These are phyloP conservation scores for Anolis apletophallus DNA, from an alignment of 2,797 vertebrate genomes.

Conservation along the genomic window DNA sequence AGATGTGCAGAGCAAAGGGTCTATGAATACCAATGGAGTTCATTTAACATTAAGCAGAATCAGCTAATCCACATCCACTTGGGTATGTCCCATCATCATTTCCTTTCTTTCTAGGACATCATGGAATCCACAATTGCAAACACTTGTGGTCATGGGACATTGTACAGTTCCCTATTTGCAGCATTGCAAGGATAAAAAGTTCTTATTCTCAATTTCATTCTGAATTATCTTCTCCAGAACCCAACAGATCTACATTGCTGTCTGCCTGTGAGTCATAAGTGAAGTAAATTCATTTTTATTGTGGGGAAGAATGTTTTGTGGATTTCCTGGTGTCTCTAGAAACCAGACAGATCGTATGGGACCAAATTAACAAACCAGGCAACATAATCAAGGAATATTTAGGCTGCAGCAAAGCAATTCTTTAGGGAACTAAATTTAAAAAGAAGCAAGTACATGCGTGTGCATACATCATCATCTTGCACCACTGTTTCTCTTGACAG, in stretches of 20 bases:
- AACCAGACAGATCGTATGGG: background rate
- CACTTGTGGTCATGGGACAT: background rate
- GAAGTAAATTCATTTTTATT: background rate
- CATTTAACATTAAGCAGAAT: background rate
- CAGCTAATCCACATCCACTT: no score
- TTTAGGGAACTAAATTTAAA: background rate
- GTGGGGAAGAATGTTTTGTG: background rate
- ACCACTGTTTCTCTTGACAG: background rate
- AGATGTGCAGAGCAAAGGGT: no score
- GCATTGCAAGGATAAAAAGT: background rate
- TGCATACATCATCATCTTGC: slow-evolving; percentile 9
- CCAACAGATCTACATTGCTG: background rate
- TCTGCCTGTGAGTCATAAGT: background rate
- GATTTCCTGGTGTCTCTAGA: background rate
- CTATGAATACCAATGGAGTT: no score
- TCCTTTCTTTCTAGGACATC: background rate
- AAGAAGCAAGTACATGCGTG: background rate
- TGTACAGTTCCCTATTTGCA: background rate
- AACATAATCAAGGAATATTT: background rate
- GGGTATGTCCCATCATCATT: no score
- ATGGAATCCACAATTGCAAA: background rate
- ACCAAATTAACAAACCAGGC: background rate
- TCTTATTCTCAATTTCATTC: background rate
- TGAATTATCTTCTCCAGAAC: background rate
- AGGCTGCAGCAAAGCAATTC: background rate